Evolutionary conservation across 2,797 vertebrate genomes (phyloP), one percentile per base, ranked within the genome.

Genomic region (Dermochelys coriacea): DNA sequence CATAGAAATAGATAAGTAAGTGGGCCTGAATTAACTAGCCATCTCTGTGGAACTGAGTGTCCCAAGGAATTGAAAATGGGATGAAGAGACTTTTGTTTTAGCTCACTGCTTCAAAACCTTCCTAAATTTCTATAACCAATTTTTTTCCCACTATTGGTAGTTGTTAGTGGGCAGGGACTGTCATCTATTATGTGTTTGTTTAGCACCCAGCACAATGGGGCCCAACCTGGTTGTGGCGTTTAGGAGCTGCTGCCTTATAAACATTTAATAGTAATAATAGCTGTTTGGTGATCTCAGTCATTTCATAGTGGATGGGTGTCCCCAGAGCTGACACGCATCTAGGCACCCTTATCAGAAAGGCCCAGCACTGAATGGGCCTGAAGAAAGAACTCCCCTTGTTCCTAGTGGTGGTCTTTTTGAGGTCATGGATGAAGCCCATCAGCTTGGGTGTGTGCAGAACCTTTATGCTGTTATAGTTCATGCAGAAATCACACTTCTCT

Each of bases 21-120:
- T 14, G 29, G 21, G 64, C 25, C 51, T 59, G 71, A 29, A 8
- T 27, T 75, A 75, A 71, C 14, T 12, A 47, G 41, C 41, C 7
- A 19, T 4, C 59, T 2, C 1, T 4, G 31, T 37, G 37, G 54
- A 49, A 31, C n/a, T 1, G n/a, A 21, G 8, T 2, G 61, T 41
- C 52, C 79, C 23, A 45, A 29, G 45, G 71, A 23, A 75, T 68
- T 68, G 25, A 25, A 47, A 74, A 75, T 47, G 71, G 23, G 12
- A 16, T 45, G 71, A 75, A 75, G 45, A 75, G 45, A 27, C 25
- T 15, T 25, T 25, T 11, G 27, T 12, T 47, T 47, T 75, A 75
- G 14, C 12, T 75, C 15, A 12, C 80, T 90, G 83, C 61, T 75
- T 50, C 80, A 29, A 2, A 7, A 45, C 41, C 77, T 80, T 51